Base-by-base conservation (phyloP, 2,888 invertebrate species). In the Cephus rjabovi region DNA sequence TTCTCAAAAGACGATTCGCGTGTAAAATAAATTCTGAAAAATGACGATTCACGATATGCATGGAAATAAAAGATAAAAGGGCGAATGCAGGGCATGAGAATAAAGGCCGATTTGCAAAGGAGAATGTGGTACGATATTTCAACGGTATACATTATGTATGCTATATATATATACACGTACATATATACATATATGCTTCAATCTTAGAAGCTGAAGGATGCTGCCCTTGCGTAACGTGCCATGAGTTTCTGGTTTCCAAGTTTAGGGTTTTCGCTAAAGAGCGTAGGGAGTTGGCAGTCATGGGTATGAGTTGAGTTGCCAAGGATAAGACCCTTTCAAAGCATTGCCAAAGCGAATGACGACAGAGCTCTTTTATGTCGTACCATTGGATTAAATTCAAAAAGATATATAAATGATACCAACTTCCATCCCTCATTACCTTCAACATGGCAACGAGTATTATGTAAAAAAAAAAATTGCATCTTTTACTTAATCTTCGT, bases 341-440 rank as follows among this genome's bases (percentile, higher is more conserved):
- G 15, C 9, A 56, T 56, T 1, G 23, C 23, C 56, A 56, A 23
- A 56, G 56, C 56, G 56, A 56, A 56, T 56, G 23, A 23, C 56
- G 56, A 56, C 56, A 56, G 56, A 23, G 56, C 71, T 31, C 34
- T 31, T 71, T 31, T 71, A 71, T 34, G 12, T 31, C 12, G 12
- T 31, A 31, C 9, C 71, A 71, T 34, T 70, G 30, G 11, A 70
- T 70, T 71, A 71, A 71, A 71, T 34, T 71, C 31, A 34, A 71
- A 71, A 71, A 71, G 71, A 71, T 34, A 71, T 71, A 71, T 23
- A 15, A 71, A 23, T 71, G 33, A 71, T 34, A 12, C 71, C 71
- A 15, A 12, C 31, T 71, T 31, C 15, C 15, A 33, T 15, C 12
- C 71, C 33, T 34, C 71, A 2, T 71, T 56, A 9, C 23, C 40